Percentiles rank a stretch among this genome's conserved stretches.
Evolutionary conservation across 1,140 invertebrate species (phyloP).

Genomic region (Rhagoletis zephyria): DNA sequence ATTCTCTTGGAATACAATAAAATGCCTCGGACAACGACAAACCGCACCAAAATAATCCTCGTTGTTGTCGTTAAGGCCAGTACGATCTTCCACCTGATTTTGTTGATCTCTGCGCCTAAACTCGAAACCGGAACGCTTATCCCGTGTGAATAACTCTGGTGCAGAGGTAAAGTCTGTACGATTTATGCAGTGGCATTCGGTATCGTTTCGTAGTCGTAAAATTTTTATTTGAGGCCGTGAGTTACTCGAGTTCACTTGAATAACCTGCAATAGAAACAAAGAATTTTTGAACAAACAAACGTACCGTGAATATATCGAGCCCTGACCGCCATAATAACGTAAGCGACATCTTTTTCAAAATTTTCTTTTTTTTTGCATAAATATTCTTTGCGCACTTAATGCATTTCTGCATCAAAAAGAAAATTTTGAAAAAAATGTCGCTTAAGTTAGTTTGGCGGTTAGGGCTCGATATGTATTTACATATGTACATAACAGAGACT

Average conservation of each 20-base stretch:
- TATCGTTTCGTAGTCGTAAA: constrained; percentile 63
- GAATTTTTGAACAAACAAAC: background rate
- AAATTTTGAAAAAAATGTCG: no score
- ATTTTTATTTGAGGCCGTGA: constrained; percentile 52
- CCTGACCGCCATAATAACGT: no score
- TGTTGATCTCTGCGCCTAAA: background rate
- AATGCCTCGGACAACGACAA: constrained; percentile 67
- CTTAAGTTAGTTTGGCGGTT: no score
- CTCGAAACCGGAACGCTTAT: constrained; percentile 60
- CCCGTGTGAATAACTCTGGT: constrained; percentile 54
- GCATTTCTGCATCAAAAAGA: no score
- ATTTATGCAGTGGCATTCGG: constrained; percentile 65
- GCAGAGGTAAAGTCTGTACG: constrained; percentile 44
- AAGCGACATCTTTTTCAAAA: no score
- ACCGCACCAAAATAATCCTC: background rate
- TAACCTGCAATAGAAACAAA: constrained; percentile 52
- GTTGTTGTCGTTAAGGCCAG: background rate
- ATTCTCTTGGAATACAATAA: constrained; percentile 62
- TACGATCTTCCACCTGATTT: background rate
- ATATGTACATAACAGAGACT: no score
- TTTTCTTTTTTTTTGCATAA: no score
- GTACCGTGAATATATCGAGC: no score
- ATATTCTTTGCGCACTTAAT: no score
- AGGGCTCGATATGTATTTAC: no score
- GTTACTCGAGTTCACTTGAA: constrained; percentile 17